A percentile compares a stretch with the other conserved stretches of the same genome.
These are phyloP conservation scores for Parthenolecanium corni DNA, from an alignment of 2,888 invertebrate genomes.

Conservation along the genomic window DNA sequence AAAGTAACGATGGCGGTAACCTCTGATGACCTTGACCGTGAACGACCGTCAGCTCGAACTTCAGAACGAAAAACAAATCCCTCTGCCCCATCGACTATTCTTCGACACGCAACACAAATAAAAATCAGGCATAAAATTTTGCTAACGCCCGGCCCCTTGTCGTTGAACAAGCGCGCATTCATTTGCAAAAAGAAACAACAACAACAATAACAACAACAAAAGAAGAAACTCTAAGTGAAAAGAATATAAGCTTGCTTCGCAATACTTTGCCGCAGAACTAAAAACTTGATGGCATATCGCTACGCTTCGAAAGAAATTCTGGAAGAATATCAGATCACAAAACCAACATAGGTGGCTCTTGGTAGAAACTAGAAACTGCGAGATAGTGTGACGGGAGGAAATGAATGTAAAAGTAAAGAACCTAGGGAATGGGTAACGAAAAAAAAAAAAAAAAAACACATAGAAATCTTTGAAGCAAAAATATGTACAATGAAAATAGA, in stretches of 20 bases:
- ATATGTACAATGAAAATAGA: too few relatives aligned
- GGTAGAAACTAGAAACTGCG: too few relatives aligned
- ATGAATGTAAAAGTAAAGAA: too few relatives aligned
- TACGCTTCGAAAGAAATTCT: background rate
- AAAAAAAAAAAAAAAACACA: too few relatives aligned
- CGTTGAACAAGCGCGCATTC: background rate
- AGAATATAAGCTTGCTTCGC: background rate
- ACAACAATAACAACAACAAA: background rate
- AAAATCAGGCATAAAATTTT: background rate
- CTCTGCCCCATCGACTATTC: background rate
- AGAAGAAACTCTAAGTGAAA: too few relatives aligned
- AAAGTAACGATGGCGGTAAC: conserved; percentile 13
- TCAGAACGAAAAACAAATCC: background rate
- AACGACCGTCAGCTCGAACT: background rate
- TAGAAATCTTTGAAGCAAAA: too few relatives aligned
- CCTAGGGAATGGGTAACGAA: too few relatives aligned
- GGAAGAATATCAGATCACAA: background rate
- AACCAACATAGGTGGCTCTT: too few relatives aligned
- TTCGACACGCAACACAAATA: background rate
- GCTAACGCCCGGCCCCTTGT: background rate
- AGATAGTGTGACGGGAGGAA: too few relatives aligned
- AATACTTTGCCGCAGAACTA: background rate
- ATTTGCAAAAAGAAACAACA: background rate
- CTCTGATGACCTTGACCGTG: conserved; percentile 14
- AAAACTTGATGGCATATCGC: too few relatives aligned